phyloP scores from a whole-genome alignment of 1,140 invertebrate genomes.

The Acromyrmex heyeri region DNA sequence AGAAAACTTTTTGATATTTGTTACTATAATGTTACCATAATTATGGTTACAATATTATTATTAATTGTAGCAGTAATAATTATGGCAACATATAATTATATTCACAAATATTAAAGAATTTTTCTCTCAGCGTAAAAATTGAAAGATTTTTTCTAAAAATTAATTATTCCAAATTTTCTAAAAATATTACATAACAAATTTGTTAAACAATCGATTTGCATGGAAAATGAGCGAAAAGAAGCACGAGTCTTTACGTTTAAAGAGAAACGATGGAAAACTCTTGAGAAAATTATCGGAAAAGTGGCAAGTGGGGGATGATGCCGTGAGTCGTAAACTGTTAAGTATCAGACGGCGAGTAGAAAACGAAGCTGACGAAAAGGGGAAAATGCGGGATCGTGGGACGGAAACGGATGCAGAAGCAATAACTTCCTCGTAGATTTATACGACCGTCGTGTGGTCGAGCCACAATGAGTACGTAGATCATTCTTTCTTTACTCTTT shows the following conservation, averaged over 20 bases:
- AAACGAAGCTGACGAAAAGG: constrained; percentile 64
- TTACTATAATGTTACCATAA: too few species aligned
- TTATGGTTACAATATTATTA: too few species aligned
- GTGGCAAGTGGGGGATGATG: constrained; percentile 66
- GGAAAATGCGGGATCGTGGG: constrained; percentile 78
- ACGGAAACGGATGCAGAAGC: constrained; percentile 83
- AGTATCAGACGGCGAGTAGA: constrained; percentile 76
- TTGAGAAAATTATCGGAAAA: constrained; percentile 54
- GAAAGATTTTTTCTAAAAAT: neutral
- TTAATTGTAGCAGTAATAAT: too few species aligned
- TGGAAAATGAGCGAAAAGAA: neutral
- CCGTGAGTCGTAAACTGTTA: constrained; percentile 84
- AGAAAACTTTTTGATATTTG: too few species aligned
- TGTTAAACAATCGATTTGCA: neutral
- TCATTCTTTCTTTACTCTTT: constrained; percentile 37
- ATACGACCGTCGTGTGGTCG: constrained; percentile 60
- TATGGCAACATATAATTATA: too few species aligned
- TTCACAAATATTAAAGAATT: too few species aligned
- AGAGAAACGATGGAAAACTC: constrained; percentile 55
- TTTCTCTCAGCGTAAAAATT: neutral
- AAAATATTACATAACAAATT: neutral
- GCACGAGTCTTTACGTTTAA: constrained; percentile 5
- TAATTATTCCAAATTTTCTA: neutral
- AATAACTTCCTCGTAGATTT: constrained; percentile 76
- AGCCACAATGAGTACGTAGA: constrained; percentile 51